phyloP scores from a whole-genome alignment of 1,140 invertebrate species.

The Drosophila asahinai region DNA sequence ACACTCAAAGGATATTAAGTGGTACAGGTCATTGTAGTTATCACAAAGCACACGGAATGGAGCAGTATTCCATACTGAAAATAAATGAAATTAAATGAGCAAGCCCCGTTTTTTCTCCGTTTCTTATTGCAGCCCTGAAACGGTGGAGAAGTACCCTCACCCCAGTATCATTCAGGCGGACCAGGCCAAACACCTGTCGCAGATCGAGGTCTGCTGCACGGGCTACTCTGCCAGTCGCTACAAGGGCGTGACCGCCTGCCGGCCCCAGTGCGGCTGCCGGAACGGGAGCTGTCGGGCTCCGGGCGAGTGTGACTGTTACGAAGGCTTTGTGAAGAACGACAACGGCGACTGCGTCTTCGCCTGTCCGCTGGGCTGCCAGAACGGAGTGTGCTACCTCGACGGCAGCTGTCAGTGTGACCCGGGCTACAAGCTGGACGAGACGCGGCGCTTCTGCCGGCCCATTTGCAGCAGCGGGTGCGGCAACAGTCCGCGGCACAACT shows the following conservation, averaged over 20 bases:
- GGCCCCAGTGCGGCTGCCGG: slow-evolving; percentile 87
- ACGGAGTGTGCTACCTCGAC: slow-evolving; percentile 86
- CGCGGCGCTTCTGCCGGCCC: slow-evolving; percentile 85
- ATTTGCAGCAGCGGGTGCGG: slow-evolving; percentile 85
- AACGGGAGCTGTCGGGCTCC: slow-evolving; percentile 87
- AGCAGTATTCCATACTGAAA: too few species aligned
- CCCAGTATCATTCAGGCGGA: slow-evolving; percentile 58
- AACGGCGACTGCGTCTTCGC: slow-evolving; percentile 79
- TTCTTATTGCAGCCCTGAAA: slow-evolving; percentile 40
- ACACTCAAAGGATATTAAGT: too few species aligned
- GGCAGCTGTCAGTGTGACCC: slow-evolving; percentile 87
- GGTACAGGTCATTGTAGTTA: too few species aligned
- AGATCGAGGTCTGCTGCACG: slow-evolving; percentile 86
- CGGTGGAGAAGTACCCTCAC: slow-evolving; percentile 53
- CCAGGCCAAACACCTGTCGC: slow-evolving; percentile 44
- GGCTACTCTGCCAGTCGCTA: slow-evolving; percentile 86
- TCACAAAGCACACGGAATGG: too few species aligned
- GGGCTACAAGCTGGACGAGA: slow-evolving; percentile 87
- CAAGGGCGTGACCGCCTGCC: slow-evolving; percentile 83
- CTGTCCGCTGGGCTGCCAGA: slow-evolving; percentile 79
- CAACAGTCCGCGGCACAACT: slow-evolving; percentile 68
- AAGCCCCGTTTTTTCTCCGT: too few species aligned
- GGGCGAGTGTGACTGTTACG: slow-evolving; percentile 86
- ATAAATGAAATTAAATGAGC: too few species aligned
- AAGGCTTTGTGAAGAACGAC: slow-evolving; percentile 86